Evolutionary conservation across 2,113 vertebrate genomes (phyloP), one percentile per base, ranked within the genome.

Genomic region (Tetrao urogallus): DNA sequence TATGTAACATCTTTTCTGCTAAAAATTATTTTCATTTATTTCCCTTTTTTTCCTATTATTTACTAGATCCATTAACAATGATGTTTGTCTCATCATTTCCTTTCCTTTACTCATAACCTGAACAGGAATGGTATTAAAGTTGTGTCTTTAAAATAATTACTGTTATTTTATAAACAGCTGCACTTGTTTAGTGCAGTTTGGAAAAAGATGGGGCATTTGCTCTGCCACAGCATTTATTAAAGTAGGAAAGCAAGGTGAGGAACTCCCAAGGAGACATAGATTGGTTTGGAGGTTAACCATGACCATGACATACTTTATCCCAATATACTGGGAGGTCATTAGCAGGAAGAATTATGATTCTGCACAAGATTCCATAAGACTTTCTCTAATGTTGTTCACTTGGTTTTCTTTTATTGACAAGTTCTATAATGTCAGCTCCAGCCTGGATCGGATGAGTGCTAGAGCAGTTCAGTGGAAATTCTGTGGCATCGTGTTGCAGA

Each of bases 211-310:
- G 12, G 4, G 1, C 10, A 65, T 4, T 24, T 58, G 21, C 45
- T 52, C 12, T 86, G 17, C 22, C 28, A 11, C 61, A 71, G 25
- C 11, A 3, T 50, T 86, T 86, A 32, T 19, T 76, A 43, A 79
- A 54, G 30, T 5, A 1, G 48, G 60, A 87, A 50, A 2, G 0
- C 43, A 28, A 79, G 14, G 8, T 36, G 50, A 77, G 11, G 28
- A 10, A 25, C 25, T 45, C 1, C 0, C 28, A 30, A 50, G 12
- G 8, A 20, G 28, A 50, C 40, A 19, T 10, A 30, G 48, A 58
- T 24, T 8, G 8, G 40, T 74, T 73, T 56, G 65, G 27, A 93
- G n/a, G 10, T 66, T 57, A 32, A 20, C 30, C 18, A 57, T 74
- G 57, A 52, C 57, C 7, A 6, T 22, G 38, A 66, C 13, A 16